phyloP scores from a whole-genome alignment of 2,113 vertebrate genomes.

The Cheilinus undulatus region DNA sequence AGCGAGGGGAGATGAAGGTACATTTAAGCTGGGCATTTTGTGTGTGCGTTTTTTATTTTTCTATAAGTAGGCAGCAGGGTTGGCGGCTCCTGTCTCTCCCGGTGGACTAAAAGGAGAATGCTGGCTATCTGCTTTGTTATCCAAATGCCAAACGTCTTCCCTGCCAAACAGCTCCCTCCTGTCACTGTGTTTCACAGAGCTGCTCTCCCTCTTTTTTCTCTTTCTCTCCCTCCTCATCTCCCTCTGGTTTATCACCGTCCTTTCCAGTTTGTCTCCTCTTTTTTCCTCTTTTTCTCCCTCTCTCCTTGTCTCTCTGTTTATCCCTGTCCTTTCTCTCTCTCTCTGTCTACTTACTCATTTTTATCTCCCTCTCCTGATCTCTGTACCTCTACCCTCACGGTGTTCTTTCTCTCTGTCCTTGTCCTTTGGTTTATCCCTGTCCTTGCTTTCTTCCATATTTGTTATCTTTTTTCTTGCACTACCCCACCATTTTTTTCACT shows the following conservation, averaged over 20 bases:
- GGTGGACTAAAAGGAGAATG: constrained; percentile 59
- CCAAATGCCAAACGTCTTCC: constrained; percentile 68
- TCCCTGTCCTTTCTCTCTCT: background rate
- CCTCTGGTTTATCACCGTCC: constrained; percentile 36
- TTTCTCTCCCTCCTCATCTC: constrained; percentile 13
- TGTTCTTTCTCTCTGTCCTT: constrained; percentile 28
- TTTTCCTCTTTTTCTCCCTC: constrained; percentile 1
- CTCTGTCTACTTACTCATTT: background rate
- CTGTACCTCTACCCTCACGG: constrained; percentile 1
- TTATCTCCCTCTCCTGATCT: constrained; percentile 32
- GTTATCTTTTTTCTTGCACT: constrained; percentile 2
- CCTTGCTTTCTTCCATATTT: background rate
- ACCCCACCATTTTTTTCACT: background rate
- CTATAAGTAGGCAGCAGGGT: constrained; percentile 60
- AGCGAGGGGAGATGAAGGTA: constrained; percentile 21
- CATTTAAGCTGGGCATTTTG: constrained; percentile 14
- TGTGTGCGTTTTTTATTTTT: constrained; percentile 49
- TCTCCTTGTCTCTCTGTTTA: constrained; percentile 8
- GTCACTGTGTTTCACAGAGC: constrained; percentile 59
- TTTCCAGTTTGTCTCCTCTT: constrained; percentile 28
- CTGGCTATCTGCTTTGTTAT: constrained; percentile 71
- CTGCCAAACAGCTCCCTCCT: constrained; percentile 66
- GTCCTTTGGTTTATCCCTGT: constrained; percentile 12
- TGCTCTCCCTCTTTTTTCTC: constrained; percentile 11
- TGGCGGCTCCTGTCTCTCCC: constrained; percentile 63